These are phyloP conservation scores for Enteromius treurensis DNA, from an alignment of 2,797 vertebrate species.

Conservation along the genomic window DNA sequence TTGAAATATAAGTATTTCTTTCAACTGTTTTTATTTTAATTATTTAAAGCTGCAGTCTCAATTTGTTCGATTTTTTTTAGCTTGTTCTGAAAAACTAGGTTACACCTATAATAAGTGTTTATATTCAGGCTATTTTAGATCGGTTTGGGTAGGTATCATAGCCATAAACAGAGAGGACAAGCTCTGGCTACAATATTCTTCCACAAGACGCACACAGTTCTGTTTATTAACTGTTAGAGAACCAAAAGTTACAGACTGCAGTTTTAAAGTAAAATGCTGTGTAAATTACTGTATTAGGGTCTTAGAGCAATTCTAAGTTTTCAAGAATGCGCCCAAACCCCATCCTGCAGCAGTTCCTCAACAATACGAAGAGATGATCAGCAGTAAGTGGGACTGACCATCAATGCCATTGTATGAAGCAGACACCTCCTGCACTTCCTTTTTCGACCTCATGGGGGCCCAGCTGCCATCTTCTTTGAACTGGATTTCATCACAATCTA, in stretches of 20 bases:
- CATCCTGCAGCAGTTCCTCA: background rate
- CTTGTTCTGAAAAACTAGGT: no score
- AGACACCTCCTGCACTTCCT: constrained; percentile 90
- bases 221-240: no score
- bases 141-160: no score
- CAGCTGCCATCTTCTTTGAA: constrained; percentile 97
- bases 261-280: background rate
- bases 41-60: no score
- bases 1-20: background rate
- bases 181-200: no score
- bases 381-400: constrained; percentile 71
- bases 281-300: background rate
- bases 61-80: no score
- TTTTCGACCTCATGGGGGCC: constrained; percentile 96
- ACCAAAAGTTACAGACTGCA: no score
- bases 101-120: no score
- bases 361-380: constrained; percentile 14
- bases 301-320: background rate
- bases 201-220: no score
- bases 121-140: no score
- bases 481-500: constrained; percentile 97
- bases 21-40: no score
- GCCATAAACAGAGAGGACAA: no score
- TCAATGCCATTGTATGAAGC: constrained; percentile 88
- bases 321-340: background rate